Evolutionary conservation across 2,113 vertebrate species (phyloP).

Genomic region (Rhadina sibilatrix): DNA sequence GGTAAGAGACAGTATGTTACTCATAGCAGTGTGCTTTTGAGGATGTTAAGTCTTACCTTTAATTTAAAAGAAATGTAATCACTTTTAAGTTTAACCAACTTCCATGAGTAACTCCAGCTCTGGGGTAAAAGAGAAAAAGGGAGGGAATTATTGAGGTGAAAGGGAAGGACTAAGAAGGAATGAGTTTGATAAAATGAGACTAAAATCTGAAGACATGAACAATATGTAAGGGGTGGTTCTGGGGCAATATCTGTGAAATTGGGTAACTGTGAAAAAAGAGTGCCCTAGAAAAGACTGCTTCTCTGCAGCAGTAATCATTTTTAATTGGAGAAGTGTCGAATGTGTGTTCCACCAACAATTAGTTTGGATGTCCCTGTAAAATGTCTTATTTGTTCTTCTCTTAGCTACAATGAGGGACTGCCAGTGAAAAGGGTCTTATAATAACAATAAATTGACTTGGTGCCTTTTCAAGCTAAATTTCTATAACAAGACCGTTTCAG

Average conservation of each 20-base stretch:
- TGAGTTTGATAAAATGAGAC: background rate
- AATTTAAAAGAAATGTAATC: background rate
- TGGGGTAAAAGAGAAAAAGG: background rate
- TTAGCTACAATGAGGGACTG: background rate
- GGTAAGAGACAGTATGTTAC: background rate
- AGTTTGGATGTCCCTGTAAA: background rate
- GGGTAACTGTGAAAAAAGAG: background rate
- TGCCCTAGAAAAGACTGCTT: background rate
- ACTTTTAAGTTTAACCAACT: background rate
- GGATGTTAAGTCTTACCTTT: background rate
- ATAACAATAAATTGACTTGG: background rate
- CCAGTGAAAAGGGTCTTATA: background rate
- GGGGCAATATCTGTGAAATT: background rate
- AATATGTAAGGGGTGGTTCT: background rate
- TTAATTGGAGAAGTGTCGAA: background rate
- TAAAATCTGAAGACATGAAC: background rate
- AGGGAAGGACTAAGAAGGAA: background rate
- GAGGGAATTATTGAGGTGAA: background rate
- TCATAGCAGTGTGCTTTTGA: background rate
- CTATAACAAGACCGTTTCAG: background rate
- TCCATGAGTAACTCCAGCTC: background rate
- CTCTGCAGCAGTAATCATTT: background rate
- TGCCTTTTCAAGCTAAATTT: background rate
- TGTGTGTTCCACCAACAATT: background rate
- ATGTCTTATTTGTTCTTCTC: background rate